Base-by-base conservation (phyloP, 1,140 invertebrate species). In the Magallana angulata region DNA sequence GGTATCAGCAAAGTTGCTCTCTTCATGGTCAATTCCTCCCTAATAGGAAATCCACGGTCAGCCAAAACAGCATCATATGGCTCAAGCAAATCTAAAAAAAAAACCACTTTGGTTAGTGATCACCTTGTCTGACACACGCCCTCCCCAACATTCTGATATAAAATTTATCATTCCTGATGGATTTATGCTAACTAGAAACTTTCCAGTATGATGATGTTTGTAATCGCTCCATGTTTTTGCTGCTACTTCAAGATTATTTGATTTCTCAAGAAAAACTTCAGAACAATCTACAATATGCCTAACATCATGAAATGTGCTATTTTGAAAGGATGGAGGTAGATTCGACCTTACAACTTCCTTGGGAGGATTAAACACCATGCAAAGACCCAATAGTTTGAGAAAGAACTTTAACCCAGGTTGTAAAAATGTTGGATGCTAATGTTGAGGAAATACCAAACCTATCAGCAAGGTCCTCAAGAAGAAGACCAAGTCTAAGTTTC, bases 21-120 rank as follows among this genome's bases (percentile, higher is more conserved):
- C 18, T 84, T 36, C 12, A 80, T 18, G 11, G 86, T 58, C 7
- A 84, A 62, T 56, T 87, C 64, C 56, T 83, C 82, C 18, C 59
- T n/a, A 30, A 87, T 58, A 71, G 91, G 90, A 88, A 95, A 95
- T 24, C 94, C 94, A 92, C 94, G 93, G 87, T 95, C 94, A 8
- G 94, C 94, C 68, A 95, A 89, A 85, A 95, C 92, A 16, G 89
- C 30, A 91, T 95, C 94, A 80, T 92, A 94, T 84, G 90, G 89
- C 92, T 94, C 92, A 82, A 95, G 86, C 82, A 92, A 82, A 91
- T 95, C 90, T 87, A 95, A 82, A 85, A n/a, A n/a, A n/a, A n/a
- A 95, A 92, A 14, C 93, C 94, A 80, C 90, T 93, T 87, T 94
- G 88, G 9, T 89, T 84, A 30, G 93, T 94, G 81, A 95, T 93